These are phyloP conservation scores for Arremon aurantiirostris DNA, from an alignment of 2,797 vertebrate genomes.

Conservation along the genomic window DNA sequence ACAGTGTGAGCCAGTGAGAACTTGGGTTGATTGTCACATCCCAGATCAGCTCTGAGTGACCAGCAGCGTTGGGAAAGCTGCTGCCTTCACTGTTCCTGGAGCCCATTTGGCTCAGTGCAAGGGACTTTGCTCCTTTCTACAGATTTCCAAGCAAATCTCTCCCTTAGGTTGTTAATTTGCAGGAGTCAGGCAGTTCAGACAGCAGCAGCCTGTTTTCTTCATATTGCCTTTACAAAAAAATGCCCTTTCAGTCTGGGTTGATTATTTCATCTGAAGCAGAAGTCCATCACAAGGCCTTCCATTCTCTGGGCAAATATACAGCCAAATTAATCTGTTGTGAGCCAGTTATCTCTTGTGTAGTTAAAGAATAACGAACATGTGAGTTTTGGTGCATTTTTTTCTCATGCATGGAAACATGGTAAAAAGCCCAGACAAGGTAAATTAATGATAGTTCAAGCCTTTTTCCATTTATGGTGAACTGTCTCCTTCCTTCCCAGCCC, in stretches of 20 bases:
- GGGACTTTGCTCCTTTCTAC: not conserved
- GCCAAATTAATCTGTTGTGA: not conserved
- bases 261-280: not conserved
- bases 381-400: not conserved
- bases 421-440: slow-evolving; percentile 39
- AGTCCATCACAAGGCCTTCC: not conserved
- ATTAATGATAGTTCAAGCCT: slow-evolving; percentile 34
- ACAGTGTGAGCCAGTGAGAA: not conserved
- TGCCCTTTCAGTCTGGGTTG: not conserved
- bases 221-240: not conserved
- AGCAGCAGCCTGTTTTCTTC: not conserved
- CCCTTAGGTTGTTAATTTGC: not conserved
- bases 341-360: not conserved
- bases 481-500: slow-evolving; percentile 2
- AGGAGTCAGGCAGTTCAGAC: not conserved
- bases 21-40: not conserved
- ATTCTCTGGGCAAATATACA: not conserved
- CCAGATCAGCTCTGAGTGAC: not conserved
- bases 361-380: not conserved
- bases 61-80: not conserved
- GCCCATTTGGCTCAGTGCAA: not conserved
- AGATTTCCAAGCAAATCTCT: not conserved
- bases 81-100: not conserved
- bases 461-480: slow-evolving; percentile 56
- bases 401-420: not conserved